Conservation (phyloP, 2,797 vertebrate species). For the Ctenopoma multispine region DNA sequence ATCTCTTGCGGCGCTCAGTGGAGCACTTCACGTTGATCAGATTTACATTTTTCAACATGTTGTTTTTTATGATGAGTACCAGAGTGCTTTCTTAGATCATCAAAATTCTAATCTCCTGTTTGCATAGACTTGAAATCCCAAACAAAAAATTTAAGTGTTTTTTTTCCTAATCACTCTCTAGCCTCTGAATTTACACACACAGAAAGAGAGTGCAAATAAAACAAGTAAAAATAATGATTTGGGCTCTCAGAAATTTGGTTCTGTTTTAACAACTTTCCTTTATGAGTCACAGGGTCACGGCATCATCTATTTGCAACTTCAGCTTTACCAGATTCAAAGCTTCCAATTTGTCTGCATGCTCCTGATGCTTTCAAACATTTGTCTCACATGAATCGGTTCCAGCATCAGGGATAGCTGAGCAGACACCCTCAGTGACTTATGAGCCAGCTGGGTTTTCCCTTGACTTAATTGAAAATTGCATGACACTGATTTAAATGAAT, state of each 20-base stretch:
- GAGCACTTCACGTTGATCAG: too few species aligned
- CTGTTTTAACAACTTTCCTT: conserved; percentile 1
- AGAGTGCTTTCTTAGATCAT: not conserved
- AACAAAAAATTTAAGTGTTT: not conserved
- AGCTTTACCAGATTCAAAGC: conserved; percentile 58
- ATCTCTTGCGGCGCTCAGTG: too few species aligned
- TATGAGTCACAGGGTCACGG: conserved; percentile 33
- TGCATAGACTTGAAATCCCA: not conserved
- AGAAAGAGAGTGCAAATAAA: too few species aligned
- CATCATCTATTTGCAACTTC: conserved; percentile 51
- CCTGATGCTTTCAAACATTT: conserved; percentile 59
- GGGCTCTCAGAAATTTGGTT: not conserved
- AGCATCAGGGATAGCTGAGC: conserved; percentile 38
- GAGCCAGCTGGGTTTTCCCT: conserved; percentile 56
- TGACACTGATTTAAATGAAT: conserved; percentile 79
- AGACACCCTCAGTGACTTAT: conserved; percentile 49
- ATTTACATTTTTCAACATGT: not conserved
- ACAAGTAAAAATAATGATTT: too few species aligned
- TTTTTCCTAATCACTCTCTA: too few species aligned
- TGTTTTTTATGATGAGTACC: not conserved
- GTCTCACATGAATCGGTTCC: conserved; percentile 59
- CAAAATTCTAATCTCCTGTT: not conserved
- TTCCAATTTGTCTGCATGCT: conserved; percentile 57
- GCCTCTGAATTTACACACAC: too few species aligned
- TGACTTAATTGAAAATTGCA: conserved; percentile 71